phyloP scores from a whole-genome alignment of 2,113 vertebrate genomes.

The Melanotaenia duboulayi region DNA sequence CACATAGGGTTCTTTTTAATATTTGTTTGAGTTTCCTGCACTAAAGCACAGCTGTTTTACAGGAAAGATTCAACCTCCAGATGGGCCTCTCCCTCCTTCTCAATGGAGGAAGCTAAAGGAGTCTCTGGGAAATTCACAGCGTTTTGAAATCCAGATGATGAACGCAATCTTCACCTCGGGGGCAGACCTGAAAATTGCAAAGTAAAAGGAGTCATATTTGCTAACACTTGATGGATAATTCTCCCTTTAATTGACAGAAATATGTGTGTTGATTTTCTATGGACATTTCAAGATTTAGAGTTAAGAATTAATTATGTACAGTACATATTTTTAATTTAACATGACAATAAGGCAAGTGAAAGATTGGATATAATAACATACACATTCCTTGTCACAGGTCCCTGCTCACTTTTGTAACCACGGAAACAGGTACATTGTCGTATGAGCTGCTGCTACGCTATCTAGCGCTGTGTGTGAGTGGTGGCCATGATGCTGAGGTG shows the following conservation, averaged over 20 bases:
- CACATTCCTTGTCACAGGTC: constrained; percentile 80
- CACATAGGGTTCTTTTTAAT: too few species aligned
- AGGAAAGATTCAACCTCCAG: constrained; percentile 76
- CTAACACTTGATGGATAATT: not conserved
- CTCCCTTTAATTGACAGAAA: not conserved
- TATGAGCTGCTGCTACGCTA: constrained; percentile 89
- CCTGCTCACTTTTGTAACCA: constrained; percentile 86
- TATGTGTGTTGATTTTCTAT: too few species aligned
- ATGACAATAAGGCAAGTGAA: not conserved
- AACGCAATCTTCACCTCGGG: constrained; percentile 63
- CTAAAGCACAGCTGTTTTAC: constrained; percentile 20
- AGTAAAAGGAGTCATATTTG: constrained; percentile 50
- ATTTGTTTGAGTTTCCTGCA: too few species aligned
- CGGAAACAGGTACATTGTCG: constrained; percentile 82
- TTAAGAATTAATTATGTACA: too few species aligned
- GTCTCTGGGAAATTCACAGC: constrained; percentile 37
- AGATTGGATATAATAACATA: too few species aligned
- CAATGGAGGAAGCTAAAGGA: constrained; percentile 87
- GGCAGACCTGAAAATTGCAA: constrained; percentile 71
- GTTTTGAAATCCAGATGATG: constrained; percentile 86
- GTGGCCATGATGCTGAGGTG: constrained; percentile 84
- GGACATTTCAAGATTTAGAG: too few species aligned
- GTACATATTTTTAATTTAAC: not conserved
- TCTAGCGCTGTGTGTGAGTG: constrained; percentile 86
- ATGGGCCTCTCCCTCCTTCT: constrained; percentile 80